Conservation (phyloP, 2,888 invertebrate genomes). For the Xanthia icteritia region DNA sequence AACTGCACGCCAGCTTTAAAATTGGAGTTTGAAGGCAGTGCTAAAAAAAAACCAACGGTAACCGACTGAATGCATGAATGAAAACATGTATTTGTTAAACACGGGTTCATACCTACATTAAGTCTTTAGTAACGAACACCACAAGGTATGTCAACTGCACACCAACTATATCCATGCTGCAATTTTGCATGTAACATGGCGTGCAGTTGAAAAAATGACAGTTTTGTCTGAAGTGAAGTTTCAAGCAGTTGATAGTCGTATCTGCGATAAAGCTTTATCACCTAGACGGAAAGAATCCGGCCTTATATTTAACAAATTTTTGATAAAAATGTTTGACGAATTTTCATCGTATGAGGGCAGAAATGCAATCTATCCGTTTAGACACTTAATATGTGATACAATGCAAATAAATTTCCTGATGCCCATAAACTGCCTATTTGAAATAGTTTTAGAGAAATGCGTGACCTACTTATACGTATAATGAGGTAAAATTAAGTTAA, state of each 20-base stretch:
- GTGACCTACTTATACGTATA: not conserved
- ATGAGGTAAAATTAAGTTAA: constrained; percentile 16
- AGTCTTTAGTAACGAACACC: no score
- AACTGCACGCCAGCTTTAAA: not conserved
- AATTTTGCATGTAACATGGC: not conserved
- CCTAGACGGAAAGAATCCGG: no score
- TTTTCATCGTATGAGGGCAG: no score
- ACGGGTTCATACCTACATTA: no score
- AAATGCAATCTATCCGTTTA: no score
- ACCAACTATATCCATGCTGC: not conserved
- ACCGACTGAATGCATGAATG: not conserved
- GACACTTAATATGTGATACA: not conserved
- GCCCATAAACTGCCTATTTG: not conserved
- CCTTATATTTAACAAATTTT: no score
- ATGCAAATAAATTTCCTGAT: not conserved
- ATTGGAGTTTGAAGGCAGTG: not conserved
- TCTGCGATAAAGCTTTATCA: no score
- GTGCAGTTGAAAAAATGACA: no score
- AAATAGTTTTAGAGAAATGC: not conserved
- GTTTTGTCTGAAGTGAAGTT: no score
- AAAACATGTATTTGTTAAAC: no score
- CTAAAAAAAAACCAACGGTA: not conserved
- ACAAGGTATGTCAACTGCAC: not conserved
- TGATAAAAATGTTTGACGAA: no score
- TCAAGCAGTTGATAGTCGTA: no score